Percentiles rank a stretch among this genome's conserved stretches.
Conservation (phyloP, 2,113 vertebrate genomes). For the human region DNA sequence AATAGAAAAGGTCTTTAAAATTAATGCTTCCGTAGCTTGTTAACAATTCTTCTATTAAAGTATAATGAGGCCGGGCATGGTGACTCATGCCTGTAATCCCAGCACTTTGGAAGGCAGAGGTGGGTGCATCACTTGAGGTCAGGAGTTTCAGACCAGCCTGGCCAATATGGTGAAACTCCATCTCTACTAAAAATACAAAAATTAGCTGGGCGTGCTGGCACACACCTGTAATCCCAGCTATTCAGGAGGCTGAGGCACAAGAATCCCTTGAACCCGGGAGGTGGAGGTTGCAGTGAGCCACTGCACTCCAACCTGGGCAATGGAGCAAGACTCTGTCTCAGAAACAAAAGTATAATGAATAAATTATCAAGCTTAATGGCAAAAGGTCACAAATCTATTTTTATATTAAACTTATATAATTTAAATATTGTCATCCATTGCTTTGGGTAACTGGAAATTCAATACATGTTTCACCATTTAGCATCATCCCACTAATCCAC, state of each 20-base stretch:
- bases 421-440: background rate
- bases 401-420: background rate
- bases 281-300: background rate
- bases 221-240: background rate
- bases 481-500: background rate
- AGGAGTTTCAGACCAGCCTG: background rate
- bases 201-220: background rate
- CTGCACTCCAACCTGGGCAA: background rate
- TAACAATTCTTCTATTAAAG: conserved; percentile 3
- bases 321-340: background rate
- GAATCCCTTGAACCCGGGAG: background rate
- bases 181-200: background rate
- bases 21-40: background rate
- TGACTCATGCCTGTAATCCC: background rate
- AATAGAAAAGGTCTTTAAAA: background rate
- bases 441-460: background rate
- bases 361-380: background rate
- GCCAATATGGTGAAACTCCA: background rate
- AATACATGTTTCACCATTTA: background rate
- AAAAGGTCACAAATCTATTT: background rate
- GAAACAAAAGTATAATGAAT: background rate
- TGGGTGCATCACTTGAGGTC: background rate
- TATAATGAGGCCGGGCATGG: background rate
- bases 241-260: background rate
- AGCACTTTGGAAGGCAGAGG: background rate